Percentiles rank a stretch among this genome's conserved stretches.
These are phyloP conservation scores for Tychaedon coryphoeus DNA, from an alignment of 2,113 vertebrate genomes.

Conservation along the genomic window DNA sequence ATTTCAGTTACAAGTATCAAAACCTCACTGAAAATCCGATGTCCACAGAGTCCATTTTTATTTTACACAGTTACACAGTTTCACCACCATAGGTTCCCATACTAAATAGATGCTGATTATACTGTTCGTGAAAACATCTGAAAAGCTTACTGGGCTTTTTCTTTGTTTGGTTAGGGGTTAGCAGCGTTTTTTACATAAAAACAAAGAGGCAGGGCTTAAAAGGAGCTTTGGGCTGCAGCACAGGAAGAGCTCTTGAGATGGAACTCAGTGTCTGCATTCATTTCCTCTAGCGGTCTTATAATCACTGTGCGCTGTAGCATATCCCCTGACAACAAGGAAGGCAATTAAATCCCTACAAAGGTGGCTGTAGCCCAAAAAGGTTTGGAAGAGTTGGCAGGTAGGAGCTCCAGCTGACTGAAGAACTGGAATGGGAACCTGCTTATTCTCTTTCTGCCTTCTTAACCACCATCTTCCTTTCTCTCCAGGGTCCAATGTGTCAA, in stretches of 20 bases:
- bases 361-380: not conserved
- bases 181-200: not conserved
- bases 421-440: not conserved
- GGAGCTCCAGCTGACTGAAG: not conserved
- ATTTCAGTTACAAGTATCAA: not conserved
- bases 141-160: not conserved
- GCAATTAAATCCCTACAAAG: not conserved
- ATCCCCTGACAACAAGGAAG: not conserved
- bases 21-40: not conserved
- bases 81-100: rapidly evolving
- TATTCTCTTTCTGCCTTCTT: not conserved
- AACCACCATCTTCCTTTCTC: not conserved
- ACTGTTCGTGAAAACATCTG: not conserved
- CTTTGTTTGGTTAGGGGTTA: not conserved
- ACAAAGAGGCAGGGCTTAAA: not conserved
- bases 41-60: not conserved
- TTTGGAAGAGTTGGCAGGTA: not conserved
- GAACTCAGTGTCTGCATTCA: not conserved
- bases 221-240: not conserved
- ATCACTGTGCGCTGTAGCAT: rapidly evolving
- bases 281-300: not conserved
- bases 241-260: not conserved
- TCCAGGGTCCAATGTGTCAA: not conserved
- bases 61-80: not conserved
- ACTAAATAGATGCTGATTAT: not conserved